Percentiles rank a stretch among this genome's conserved stretches.
Conservation (phyloP, 2,113 vertebrate species). For the Eidolon helvum region DNA sequence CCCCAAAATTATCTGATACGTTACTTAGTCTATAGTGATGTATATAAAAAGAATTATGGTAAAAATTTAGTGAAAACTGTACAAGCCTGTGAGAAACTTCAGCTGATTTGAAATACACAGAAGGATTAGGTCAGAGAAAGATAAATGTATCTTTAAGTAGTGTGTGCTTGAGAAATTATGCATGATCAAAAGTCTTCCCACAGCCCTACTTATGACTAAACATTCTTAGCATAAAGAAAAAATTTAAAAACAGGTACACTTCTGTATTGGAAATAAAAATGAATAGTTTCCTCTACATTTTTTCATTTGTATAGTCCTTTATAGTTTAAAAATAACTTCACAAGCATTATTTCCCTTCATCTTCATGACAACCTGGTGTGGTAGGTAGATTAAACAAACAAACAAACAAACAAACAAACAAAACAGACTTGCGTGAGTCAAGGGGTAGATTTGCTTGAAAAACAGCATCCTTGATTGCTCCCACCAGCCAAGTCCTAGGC, state of each 20-base stretch:
- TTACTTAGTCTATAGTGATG: constrained; percentile 18
- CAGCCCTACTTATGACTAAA: constrained; percentile 21
- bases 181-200: constrained; percentile 53
- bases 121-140: constrained; percentile 55
- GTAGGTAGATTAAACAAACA: neutral
- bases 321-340: neutral
- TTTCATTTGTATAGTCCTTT: neutral
- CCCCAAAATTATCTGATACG: constrained; percentile 10
- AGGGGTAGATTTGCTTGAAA: constrained; percentile 16
- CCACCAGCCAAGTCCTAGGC: neutral
- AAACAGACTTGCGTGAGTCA: neutral
- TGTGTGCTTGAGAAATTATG: constrained; percentile 48
- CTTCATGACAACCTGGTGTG: neutral
- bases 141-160: constrained; percentile 63
- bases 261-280: neutral
- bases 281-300: neutral
- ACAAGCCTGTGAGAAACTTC: constrained; percentile 44
- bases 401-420: neutral
- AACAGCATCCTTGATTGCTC: constrained; percentile 1
- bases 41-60: neutral
- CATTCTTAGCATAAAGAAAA: neutral
- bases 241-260: constrained; percentile 34
- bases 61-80: constrained; percentile 40
- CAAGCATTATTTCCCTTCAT: constrained; percentile 18
- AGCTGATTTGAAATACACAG: constrained; percentile 44